Evolutionary conservation across 2,797 vertebrate species (phyloP).

Genomic region (Hypotaenidia okinawae): DNA sequence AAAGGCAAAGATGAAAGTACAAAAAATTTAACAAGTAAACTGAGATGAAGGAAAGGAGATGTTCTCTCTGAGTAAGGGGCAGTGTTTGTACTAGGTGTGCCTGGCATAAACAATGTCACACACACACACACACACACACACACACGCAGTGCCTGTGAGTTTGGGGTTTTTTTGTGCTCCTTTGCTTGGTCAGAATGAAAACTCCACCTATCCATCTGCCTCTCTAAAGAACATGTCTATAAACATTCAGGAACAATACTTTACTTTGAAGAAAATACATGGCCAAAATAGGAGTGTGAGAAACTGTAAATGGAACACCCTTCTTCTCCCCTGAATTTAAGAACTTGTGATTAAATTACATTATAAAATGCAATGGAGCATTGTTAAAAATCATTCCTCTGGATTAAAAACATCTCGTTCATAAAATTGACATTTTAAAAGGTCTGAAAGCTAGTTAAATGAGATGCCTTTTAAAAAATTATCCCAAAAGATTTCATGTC

Average conservation of each 20-base stretch:
- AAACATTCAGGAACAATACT: not conserved
- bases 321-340: not conserved
- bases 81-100: not conserved
- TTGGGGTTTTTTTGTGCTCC: not conserved
- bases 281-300: not conserved
- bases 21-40: not conserved
- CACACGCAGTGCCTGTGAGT: not conserved
- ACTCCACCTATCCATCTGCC: not conserved
- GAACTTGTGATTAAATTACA: not conserved
- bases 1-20: not conserved
- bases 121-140: no score
- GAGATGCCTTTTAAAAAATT: not conserved
- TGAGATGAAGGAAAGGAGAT: not conserved
- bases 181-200: not conserved
- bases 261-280: not conserved
- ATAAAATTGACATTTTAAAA: not conserved
- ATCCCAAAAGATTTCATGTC: not conserved
- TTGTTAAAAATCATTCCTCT: not conserved
- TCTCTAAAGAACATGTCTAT: not conserved
- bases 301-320: not conserved
- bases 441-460: not conserved
- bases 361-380: not conserved
- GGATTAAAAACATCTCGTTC: not conserved
- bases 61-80: not conserved
- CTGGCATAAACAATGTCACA: not conserved